Evolutionary conservation across 1,140 invertebrate genomes (phyloP).

Genomic region (Habropoda laboriosa): DNA sequence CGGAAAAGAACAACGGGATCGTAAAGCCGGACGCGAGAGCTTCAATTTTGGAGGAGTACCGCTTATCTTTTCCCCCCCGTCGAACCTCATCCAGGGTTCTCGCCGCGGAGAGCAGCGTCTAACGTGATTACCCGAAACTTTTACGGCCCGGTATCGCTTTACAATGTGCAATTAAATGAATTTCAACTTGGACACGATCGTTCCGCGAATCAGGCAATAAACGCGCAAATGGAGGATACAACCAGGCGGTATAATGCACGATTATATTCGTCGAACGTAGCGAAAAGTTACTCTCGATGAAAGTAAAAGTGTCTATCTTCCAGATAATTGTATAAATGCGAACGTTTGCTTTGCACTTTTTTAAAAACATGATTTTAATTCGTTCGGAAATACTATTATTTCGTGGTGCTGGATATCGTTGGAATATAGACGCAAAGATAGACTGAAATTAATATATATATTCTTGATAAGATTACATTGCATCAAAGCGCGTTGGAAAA

Average conservation of each 20-base stretch:
- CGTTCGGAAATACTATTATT: too few species aligned
- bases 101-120: conserved; percentile 12
- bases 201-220: neutral
- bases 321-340: too few species aligned
- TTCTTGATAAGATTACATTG: too few species aligned
- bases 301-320: neutral
- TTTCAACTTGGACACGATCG: conserved; percentile 26
- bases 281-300: neutral
- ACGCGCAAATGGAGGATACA: conserved; percentile 9
- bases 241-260: neutral
- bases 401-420: too few species aligned
- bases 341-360: too few species aligned
- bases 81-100: neutral
- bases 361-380: too few species aligned
- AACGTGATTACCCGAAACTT: conserved; percentile 39
- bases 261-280: neutral
- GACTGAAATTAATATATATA: too few species aligned
- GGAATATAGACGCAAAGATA: too few species aligned
- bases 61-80: conserved; percentile 27
- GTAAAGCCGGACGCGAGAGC: conserved; percentile 43
- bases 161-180: conserved; percentile 40
- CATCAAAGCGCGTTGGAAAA: too few species aligned
- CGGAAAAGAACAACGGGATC: conserved; percentile 39
- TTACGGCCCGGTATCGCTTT: conserved; percentile 23
- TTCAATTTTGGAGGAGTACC: conserved; percentile 45